Evolutionary conservation across 2,113 vertebrate genomes (phyloP).

Genomic region (Phalacrocorax pelagicus): DNA sequence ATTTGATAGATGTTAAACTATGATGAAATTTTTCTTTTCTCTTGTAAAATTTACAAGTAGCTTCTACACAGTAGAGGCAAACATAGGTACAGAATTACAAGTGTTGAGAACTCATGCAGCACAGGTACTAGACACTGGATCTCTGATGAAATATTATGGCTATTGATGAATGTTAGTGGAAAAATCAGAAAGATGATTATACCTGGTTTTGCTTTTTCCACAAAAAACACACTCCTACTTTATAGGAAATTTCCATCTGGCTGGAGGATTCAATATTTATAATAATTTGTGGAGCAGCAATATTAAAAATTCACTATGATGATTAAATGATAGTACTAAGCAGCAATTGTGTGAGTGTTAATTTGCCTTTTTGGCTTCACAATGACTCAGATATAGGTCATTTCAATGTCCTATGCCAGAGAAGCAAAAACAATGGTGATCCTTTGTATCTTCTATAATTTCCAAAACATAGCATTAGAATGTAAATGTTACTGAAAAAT

Average conservation of each 20-base stretch:
- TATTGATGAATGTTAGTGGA: neutral
- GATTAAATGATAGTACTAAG: neutral
- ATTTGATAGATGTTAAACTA: neutral
- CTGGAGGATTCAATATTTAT: neutral
- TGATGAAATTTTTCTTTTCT: neutral
- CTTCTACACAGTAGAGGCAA: neutral
- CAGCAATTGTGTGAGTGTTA: neutral
- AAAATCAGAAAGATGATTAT: neutral
- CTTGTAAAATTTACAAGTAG: neutral
- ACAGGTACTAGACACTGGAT: neutral
- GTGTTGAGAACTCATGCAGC: neutral
- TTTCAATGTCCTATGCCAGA: neutral
- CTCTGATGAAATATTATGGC: neutral
- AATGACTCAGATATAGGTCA: neutral
- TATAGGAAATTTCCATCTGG: neutral
- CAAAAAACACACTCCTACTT: neutral
- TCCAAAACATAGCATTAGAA: neutral
- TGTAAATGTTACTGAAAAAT: neutral
- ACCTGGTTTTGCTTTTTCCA: neutral
- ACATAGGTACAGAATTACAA: neutral
- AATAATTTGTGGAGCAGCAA: neutral
- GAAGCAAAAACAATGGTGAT: neutral
- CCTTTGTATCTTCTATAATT: neutral
- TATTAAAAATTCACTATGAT: neutral
- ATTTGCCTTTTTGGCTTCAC: neutral